Base-by-base conservation (phyloP, 2,113 vertebrate species). In the Lophura nycthemera region DNA sequence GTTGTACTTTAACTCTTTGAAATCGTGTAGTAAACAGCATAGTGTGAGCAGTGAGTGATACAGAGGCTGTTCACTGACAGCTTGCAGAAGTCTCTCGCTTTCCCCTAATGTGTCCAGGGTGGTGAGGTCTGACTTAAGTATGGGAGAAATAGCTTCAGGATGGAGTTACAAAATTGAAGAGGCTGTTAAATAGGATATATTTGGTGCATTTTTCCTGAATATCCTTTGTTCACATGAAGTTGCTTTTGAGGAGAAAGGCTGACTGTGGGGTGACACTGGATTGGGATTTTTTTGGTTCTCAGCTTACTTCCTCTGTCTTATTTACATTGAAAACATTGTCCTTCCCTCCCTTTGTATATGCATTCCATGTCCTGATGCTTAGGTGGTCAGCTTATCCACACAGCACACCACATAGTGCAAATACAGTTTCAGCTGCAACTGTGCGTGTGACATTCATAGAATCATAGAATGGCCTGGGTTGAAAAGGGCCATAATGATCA, bases 11-110 rank as follows among this genome's bases (percentile, higher is more conserved):
- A 42, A 60, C 18, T 78, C 77, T 13, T 22, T 16, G 50, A 71
- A 61, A n/a, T 64, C 18, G 1, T 1, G 0, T 12, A 36, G 42
- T 66, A 14, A 36, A 25, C 42, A 59, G n/a, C 1, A 1, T 11
- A 45, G 2, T 29, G 52, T 18, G 47, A 82, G 66, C 42, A 59
- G 81, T 61, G 47, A 77, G 66, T 36, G 59, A 76, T 61, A 2
- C 52, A n/a, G 78, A 32, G 34, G 4, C 34, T 43, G 22, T 19
- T 21, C 17, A 5, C 57, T 8, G 8, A 21, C 47, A 71, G 52
- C 20, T 19, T 47, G 50, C 36, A 18, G 6, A 42, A 56, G n/a
- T 47, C 17, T 32, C 10, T 57, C 5, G 0, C 25, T 27, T 70
- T 5, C 60, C 50, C 45, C 27, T 15, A 43, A 9, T 13, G 10